Conservation (phyloP, 2,888 invertebrate species). For the Brenthis daphne region DNA sequence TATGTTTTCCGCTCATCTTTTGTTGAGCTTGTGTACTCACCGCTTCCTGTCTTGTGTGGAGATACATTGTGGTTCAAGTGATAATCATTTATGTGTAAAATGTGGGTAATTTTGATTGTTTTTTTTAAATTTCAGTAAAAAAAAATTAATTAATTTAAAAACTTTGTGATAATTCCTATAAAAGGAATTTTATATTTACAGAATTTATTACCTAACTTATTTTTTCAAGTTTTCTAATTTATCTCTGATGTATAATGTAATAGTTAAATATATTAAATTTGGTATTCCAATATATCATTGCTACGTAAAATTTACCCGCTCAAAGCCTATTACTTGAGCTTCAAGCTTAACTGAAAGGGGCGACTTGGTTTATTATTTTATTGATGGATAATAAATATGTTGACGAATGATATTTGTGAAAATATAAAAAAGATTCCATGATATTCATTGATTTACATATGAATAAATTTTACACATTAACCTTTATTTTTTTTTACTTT, state of each 20-base stretch:
- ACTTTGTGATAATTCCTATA: too few species aligned
- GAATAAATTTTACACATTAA: too few species aligned
- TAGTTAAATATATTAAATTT: too few species aligned
- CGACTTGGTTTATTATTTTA: slow-evolving; percentile 64
- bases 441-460: too few species aligned
- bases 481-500: too few species aligned
- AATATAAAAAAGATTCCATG: too few species aligned
- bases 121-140: neutral
- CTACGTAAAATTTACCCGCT: slow-evolving; percentile 28
- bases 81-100: slow-evolving; percentile 27
- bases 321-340: slow-evolving; percentile 41
- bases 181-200: too few species aligned
- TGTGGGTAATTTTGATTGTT: neutral
- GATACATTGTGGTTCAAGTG: slow-evolving; percentile 47
- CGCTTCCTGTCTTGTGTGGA: slow-evolving; percentile 68
- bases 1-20: slow-evolving; percentile 73
- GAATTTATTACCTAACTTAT: too few species aligned
- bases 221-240: too few species aligned
- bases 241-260: too few species aligned
- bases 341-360: slow-evolving; percentile 63
- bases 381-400: slow-evolving; percentile 45
- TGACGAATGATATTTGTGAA: slow-evolving; percentile 6
- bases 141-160: too few species aligned
- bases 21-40: slow-evolving; percentile 62
- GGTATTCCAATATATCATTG: neutral